A percentile compares a stretch with the other conserved stretches of the same genome.
These are phyloP conservation scores for Tetranychus cinnabarinus DNA, from an alignment of 1,140 invertebrate species.

Conservation along the genomic window DNA sequence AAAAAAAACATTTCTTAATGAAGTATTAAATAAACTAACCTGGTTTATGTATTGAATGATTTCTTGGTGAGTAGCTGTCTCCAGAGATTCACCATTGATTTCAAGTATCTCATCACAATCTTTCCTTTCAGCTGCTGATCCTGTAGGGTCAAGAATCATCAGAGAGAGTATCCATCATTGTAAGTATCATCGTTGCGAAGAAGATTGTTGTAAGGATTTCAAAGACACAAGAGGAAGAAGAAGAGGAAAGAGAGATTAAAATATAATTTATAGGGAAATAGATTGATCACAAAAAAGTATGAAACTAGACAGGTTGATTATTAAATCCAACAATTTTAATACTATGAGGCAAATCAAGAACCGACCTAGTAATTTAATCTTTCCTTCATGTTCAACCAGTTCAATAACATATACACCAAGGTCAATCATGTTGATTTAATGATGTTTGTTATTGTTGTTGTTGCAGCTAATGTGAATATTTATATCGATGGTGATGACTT, in stretches of 20 bases:
- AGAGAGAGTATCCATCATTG: background rate
- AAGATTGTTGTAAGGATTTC: no score
- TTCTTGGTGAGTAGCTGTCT: constrained; percentile 63
- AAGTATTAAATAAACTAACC: constrained; percentile 26
- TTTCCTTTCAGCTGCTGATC: constrained; percentile 66
- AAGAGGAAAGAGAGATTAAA: no score
- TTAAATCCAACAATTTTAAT: no score
- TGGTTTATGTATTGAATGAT: constrained; percentile 80
- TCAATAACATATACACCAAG: constrained; percentile 87
- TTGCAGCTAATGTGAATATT: no score
- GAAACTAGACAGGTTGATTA: no score
- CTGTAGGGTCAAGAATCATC: constrained; percentile 24
- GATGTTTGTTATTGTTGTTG: no score
- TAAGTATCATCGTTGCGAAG: no score
- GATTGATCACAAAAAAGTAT: no score
- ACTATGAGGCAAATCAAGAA: background rate
- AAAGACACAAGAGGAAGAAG: no score
- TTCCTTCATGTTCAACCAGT: constrained; percentile 71
- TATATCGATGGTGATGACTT: no score
- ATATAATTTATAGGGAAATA: no score
- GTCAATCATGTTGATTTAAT: constrained; percentile 40
- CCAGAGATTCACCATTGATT: constrained; percentile 69
- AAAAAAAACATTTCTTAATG: background rate
- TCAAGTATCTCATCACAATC: constrained; percentile 88
- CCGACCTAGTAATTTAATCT: constrained; percentile 82